Conservation (phyloP, 2,113 vertebrate genomes). For the Camelus dromedarius region DNA sequence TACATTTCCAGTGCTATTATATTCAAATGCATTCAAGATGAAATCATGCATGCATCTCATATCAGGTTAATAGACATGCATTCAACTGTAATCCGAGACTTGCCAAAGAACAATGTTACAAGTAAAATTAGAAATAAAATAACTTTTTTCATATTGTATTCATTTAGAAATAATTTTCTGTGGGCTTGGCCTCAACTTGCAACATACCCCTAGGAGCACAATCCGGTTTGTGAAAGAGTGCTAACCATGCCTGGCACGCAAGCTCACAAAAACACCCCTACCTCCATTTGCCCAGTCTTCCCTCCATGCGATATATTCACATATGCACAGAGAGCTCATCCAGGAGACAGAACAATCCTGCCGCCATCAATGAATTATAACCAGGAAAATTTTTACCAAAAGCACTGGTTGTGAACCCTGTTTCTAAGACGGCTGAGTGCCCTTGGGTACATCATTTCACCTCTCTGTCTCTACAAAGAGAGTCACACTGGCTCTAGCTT, state of each 20-base stretch:
- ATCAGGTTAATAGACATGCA: conserved; percentile 78
- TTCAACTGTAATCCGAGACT: conserved; percentile 73
- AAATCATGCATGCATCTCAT: conserved; percentile 80
- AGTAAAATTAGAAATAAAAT: conserved; percentile 82
- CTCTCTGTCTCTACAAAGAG: not conserved
- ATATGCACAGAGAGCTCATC: not conserved
- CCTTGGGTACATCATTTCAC: not conserved
- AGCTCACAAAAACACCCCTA: conserved; percentile 38
- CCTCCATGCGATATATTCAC: not conserved
- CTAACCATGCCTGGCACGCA: conserved; percentile 62
- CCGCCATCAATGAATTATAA: not conserved
- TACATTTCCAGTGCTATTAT: conserved; percentile 84
- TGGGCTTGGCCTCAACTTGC: conserved; percentile 67
- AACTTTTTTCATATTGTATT: conserved; percentile 78
- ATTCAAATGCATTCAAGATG: conserved; percentile 81
- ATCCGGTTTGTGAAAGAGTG: conserved; percentile 66
- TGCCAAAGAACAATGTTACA: conserved; percentile 75
- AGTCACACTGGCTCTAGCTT: not conserved
- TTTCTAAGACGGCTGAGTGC: not conserved
- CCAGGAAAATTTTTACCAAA: not conserved
- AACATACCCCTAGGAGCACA: conserved; percentile 66
- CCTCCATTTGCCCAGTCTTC: not conserved
- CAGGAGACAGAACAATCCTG: not conserved
- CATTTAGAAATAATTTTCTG: conserved; percentile 82
- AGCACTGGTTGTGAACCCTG: not conserved